Conservation (phyloP, 1,140 invertebrate genomes). For the Drosophila orosa region DNA sequence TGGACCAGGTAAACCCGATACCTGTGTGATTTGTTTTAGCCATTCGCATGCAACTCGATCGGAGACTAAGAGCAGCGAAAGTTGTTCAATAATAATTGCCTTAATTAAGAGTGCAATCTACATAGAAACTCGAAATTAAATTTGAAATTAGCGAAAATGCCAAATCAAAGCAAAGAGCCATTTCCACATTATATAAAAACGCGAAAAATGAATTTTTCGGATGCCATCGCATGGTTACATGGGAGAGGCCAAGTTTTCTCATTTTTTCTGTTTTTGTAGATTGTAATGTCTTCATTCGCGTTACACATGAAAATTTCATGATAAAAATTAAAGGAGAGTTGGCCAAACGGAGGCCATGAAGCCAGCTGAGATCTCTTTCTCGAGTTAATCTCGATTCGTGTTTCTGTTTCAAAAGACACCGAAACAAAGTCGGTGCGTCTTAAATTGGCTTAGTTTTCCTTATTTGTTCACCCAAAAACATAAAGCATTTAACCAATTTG, state of each 20-base stretch:
- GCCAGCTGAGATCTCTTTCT: slow-evolving; percentile 21
- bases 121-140: slow-evolving; percentile 62
- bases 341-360: slow-evolving; percentile 35
- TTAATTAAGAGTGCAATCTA: slow-evolving; percentile 51
- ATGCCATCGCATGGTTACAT: slow-evolving; percentile 43
- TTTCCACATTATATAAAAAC: slow-evolving; percentile 72
- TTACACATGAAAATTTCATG: slow-evolving; percentile 43
- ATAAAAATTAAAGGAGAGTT: slow-evolving; percentile 41
- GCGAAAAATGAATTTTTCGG: slow-evolving; percentile 58
- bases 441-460: slow-evolving; percentile 50
- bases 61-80: slow-evolving; percentile 50
- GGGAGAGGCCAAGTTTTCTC: slow-evolving; percentile 34
- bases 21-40: slow-evolving; percentile 43
- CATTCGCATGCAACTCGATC: slow-evolving; percentile 40
- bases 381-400: slow-evolving; percentile 29
- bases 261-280: slow-evolving; percentile 9
- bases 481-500: slow-evolving; percentile 42
- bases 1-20: slow-evolving; percentile 37
- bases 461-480: slow-evolving; percentile 43
- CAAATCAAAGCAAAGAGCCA: slow-evolving; percentile 43
- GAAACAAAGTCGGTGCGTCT: slow-evolving; percentile 26
- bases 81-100: slow-evolving; percentile 59
- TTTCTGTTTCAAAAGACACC: slow-evolving; percentile 39
- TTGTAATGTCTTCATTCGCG: slow-evolving; percentile 43
- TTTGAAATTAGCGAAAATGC: slow-evolving; percentile 50